Percentiles rank a stretch among this genome's conserved stretches.
phyloP scores from a whole-genome alignment of 2,113 vertebrate species.

The Thomomys bottae region DNA sequence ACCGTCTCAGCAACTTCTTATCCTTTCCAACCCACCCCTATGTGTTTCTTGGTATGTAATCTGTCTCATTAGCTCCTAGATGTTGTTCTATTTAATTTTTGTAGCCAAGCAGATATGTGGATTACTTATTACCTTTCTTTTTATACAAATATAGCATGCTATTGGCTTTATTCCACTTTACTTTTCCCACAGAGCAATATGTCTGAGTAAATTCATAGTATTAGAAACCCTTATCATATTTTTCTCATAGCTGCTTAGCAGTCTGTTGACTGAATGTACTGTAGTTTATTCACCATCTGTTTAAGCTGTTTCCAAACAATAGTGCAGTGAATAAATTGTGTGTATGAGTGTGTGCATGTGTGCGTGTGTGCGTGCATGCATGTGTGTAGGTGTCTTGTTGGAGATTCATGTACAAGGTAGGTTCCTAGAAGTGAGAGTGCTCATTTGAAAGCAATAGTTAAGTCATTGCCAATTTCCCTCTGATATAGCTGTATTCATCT shows the following conservation, averaged over 20 bases:
- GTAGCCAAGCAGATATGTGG: not conserved
- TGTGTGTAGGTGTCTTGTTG: not conserved
- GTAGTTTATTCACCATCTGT: not conserved
- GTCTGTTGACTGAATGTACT: not conserved
- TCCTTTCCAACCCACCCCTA: not conserved
- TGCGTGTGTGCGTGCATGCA: not conserved
- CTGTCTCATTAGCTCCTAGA: not conserved
- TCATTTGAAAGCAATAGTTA: not conserved
- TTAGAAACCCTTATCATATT: not conserved
- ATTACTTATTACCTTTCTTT: not conserved
- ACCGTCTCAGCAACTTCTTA: not conserved
- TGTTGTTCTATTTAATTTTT: not conserved
- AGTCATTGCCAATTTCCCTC: conserved; percentile 34
- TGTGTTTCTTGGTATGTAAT: not conserved
- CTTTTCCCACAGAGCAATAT: not conserved
- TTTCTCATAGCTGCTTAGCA: not conserved
- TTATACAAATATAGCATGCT: not conserved
- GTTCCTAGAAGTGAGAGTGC: conserved; percentile 23
- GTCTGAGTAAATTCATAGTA: not conserved
- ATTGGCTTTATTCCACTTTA: not conserved
- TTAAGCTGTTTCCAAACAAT: not conserved
- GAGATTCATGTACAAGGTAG: not conserved
- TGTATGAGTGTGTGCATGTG: not conserved
- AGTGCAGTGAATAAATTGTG: not conserved
- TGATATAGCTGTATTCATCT: not conserved